phyloP scores from a whole-genome alignment of 2,797 vertebrate genomes.

The Chiloscyllium punctatum region DNA sequence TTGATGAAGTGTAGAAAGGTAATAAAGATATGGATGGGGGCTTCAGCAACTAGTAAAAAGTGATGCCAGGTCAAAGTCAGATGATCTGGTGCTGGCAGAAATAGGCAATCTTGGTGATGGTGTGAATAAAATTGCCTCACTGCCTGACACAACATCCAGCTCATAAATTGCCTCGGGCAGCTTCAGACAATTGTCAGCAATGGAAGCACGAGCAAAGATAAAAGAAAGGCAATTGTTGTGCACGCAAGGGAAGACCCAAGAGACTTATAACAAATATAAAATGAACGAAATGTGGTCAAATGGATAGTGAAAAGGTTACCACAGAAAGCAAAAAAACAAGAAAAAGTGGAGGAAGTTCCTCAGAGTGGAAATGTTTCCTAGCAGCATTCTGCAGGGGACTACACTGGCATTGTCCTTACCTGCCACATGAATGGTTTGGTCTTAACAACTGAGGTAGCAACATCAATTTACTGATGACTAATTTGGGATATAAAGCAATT shows the following conservation, averaged over 20 bases:
- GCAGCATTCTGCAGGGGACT: not conserved
- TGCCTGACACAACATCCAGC: not conserved
- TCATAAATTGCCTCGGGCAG: not conserved
- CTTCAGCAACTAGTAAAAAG: not conserved
- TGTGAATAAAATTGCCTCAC: not conserved
- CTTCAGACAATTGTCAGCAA: not conserved
- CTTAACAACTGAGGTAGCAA: not conserved
- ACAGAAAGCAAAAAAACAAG: not conserved
- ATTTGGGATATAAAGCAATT: not conserved
- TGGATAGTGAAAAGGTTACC: not conserved
- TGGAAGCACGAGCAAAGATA: not conserved
- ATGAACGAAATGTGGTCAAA: not conserved
- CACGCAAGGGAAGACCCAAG: not conserved
- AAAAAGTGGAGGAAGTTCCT: not conserved
- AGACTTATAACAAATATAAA: not conserved
- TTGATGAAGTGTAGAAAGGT: not conserved
- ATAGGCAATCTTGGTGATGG: not conserved
- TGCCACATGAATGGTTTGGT: not conserved
- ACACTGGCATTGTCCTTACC: not conserved
- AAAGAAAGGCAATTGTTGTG: not conserved
- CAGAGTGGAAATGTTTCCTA: not conserved
- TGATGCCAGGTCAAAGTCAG: not conserved
- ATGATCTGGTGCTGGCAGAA: not conserved
- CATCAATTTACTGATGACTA: not conserved
- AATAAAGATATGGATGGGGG: not conserved